Percentiles rank a stretch among this genome's conserved stretches.
phyloP scores from a whole-genome alignment of 2,888 invertebrate genomes.

The Noctua janthe region DNA sequence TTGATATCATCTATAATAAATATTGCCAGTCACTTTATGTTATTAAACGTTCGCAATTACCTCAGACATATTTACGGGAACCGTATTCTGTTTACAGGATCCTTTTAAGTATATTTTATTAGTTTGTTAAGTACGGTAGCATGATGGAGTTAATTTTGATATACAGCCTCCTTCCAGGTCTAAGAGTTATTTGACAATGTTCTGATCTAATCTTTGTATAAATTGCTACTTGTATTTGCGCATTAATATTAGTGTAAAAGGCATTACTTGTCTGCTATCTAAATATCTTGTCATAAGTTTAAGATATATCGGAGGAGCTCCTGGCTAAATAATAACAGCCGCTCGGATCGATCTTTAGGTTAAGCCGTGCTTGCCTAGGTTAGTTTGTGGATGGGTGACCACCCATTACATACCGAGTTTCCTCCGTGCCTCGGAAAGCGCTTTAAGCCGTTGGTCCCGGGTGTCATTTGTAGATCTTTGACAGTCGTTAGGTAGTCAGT shows the following conservation, averaged over 20 bases:
- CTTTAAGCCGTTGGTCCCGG: too few species aligned
- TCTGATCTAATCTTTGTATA: conserved; percentile 44
- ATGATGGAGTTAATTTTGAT: conserved; percentile 53
- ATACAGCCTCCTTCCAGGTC: conserved; percentile 14
- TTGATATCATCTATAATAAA: conserved; percentile 70
- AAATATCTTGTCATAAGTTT: neutral
- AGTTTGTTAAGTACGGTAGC: conserved; percentile 42
- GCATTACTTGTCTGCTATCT: neutral
- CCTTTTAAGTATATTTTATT: conserved; percentile 50
- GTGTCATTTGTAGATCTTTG: too few species aligned
- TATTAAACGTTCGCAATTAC: conserved; percentile 60
- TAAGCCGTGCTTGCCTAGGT: too few species aligned
- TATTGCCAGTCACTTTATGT: conserved; percentile 61
- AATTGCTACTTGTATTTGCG: conserved; percentile 25
- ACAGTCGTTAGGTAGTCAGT: too few species aligned
- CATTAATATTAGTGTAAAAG: neutral
- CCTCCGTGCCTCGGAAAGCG: too few species aligned
- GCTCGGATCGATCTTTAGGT: too few species aligned
- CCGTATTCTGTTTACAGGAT: conserved; percentile 38
- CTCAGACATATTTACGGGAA: conserved; percentile 53
- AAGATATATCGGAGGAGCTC: neutral
- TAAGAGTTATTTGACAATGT: conserved; percentile 23
- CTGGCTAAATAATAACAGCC: too few species aligned
- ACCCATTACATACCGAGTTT: too few species aligned
- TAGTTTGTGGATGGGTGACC: too few species aligned